Evolutionary conservation across 2,888 invertebrate species (phyloP).

Genomic region (Gari tellinella): DNA sequence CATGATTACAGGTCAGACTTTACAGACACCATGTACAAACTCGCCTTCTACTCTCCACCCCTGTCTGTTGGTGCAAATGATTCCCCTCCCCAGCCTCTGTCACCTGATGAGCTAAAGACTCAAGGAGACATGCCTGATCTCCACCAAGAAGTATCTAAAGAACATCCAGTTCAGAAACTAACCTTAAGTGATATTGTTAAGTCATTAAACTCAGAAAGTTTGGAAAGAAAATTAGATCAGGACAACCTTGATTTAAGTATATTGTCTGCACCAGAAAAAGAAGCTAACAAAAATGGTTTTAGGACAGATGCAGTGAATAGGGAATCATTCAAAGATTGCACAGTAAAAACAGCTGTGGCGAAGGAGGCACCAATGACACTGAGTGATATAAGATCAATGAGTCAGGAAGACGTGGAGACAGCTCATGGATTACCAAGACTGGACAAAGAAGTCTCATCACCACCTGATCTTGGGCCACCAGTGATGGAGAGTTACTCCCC

Average conservation of each 20-base stretch:
- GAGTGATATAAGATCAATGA: slow-evolving; percentile 60
- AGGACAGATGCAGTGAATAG: too few relatives aligned
- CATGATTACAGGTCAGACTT: slow-evolving; percentile 65
- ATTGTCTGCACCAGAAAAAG: too few relatives aligned
- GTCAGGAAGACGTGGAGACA: slow-evolving; percentile 40
- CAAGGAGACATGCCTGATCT: slow-evolving; percentile 21
- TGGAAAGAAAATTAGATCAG: too few relatives aligned
- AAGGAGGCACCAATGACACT: slow-evolving; percentile 58
- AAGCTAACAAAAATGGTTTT: too few relatives aligned
- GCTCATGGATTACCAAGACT: not conserved
- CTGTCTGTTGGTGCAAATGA: slow-evolving; percentile 69
- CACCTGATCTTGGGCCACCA: slow-evolving; percentile 67
- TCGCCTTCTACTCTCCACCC: slow-evolving; percentile 77
- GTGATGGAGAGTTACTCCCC: slow-evolving; percentile 20
- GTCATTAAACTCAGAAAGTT: not conserved
- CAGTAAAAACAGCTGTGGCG: slow-evolving; percentile 62
- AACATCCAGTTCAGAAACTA: slow-evolving; percentile 29
- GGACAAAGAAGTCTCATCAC: slow-evolving; percentile 35
- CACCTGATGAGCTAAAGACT: slow-evolving; percentile 70
- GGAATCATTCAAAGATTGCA: not conserved
- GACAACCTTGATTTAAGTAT: too few relatives aligned
- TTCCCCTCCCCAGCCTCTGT: slow-evolving; percentile 77
- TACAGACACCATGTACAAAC: slow-evolving; percentile 75
- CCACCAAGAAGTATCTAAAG: slow-evolving; percentile 10
- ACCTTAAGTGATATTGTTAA: slow-evolving; percentile 49